Base-by-base conservation (phyloP, 2,797 vertebrate species). In the Neosilurus hyrtlii region DNA sequence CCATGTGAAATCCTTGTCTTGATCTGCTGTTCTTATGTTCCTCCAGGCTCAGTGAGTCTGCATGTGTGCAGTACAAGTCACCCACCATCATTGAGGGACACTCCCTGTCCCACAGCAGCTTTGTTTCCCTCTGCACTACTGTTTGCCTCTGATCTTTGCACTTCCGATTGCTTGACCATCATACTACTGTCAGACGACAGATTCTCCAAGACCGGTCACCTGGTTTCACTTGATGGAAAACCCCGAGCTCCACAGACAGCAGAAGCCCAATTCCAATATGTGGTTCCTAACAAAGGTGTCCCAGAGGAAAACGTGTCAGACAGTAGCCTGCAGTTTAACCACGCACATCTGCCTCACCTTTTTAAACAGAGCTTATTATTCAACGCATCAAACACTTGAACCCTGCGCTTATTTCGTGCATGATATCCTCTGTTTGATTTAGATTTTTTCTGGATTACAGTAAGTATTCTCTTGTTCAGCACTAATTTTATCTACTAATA, bases 211-310 rank as follows among this genome's bases (percentile, higher is more conserved):
- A 7, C 59, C 22, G 49, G 59, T 24, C 75, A 51, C 59, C 59
- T 49, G n/a, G 57, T 62, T 61, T n/a, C 59, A 77, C 37, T 77
- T 49, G 75, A 49, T 22, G 11, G 59, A 62, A 37, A 24, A 9
- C n/a, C 75, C 59, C 16, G 2, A 77, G 37, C 35, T 35, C 73
- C 18, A 75, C 30, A n/a, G 26, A 37, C 73, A 59, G 54, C 59
- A 63, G 12, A 43, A 76, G 37, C 49, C 35, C 22, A 62, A 62
- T 62, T 77, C 24, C 59, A 77, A 77, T 62, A 77, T 77, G 22
- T 63, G 59, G 75, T 24, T 24, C 14, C 75, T 77, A 49, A 63
- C 59, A 63, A 77, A 51, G n/a, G 75, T 8, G 5, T 77, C 75
- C 75, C 59, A 51, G 59, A 16, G 57, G 37, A 77, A 24, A 16